phyloP scores from a whole-genome alignment of 2,888 invertebrate species.

The Silvanus unidentatus region DNA sequence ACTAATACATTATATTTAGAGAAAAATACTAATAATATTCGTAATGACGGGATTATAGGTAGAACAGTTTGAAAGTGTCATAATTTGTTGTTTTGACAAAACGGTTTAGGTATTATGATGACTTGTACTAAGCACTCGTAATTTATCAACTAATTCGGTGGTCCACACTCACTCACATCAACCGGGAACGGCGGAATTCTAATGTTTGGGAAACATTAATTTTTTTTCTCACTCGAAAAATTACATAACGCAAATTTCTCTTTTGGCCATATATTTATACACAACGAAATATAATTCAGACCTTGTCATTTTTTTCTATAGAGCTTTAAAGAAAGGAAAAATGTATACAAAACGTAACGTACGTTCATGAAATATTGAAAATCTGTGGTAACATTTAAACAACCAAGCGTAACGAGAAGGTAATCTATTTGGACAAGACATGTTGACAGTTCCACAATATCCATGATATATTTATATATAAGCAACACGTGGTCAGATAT shows the following conservation, averaged over 20 bases:
- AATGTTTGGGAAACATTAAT: too few relatives aligned
- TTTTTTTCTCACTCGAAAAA: too few relatives aligned
- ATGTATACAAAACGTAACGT: background rate
- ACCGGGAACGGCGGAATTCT: too few relatives aligned
- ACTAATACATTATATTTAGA: background rate
- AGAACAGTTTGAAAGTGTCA: slow-evolving; percentile 8
- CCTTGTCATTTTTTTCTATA: background rate
- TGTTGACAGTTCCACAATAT: slow-evolving; percentile 26
- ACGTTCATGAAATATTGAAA: slow-evolving; percentile 9
- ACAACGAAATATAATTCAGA: background rate
- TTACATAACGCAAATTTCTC: too few relatives aligned
- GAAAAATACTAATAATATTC: slow-evolving; percentile 12
- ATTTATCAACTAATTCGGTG: slow-evolving; percentile 14
- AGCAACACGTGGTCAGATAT: slow-evolving; percentile 18
- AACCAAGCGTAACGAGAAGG: slow-evolving; percentile 21
- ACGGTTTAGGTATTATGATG: slow-evolving; percentile 10
- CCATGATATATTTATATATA: slow-evolving; percentile 21
- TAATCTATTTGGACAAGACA: slow-evolving; percentile 24
- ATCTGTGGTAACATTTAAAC: slow-evolving; percentile 16
- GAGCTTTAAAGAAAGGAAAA: background rate
- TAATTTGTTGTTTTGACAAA: slow-evolving; percentile 12
- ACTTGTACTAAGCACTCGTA: slow-evolving; percentile 9
- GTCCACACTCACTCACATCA: slow-evolving; percentile 4
- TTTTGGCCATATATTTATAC: too few relatives aligned
- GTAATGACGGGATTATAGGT: slow-evolving; percentile 8